phyloP scores from a whole-genome alignment of 2,797 vertebrate genomes.

The Ctenosaura bakeri region DNA sequence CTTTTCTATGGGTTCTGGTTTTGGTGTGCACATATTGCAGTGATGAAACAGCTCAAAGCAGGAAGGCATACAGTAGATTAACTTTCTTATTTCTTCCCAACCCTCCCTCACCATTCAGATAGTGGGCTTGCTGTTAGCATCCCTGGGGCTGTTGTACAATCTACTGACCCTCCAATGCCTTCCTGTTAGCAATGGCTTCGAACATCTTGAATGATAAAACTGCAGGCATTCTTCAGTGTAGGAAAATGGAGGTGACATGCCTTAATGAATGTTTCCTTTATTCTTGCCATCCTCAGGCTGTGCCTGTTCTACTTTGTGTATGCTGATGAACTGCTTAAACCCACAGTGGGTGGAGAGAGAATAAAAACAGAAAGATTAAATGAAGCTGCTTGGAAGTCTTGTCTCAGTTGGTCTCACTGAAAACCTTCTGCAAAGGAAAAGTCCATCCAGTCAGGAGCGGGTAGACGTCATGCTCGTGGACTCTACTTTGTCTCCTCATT shows the following conservation, averaged over 20 bases:
- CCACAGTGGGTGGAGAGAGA: no score
- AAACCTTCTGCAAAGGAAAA: not conserved
- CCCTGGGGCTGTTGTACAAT: not conserved
- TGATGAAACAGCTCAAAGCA: not conserved
- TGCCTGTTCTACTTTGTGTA: constrained; percentile 1
- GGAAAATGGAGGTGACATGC: not conserved
- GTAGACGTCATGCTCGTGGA: not conserved
- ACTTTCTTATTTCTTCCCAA: not conserved
- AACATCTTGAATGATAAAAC: constrained; percentile 7
- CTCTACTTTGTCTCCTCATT: not conserved
- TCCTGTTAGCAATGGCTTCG: constrained; percentile 5
- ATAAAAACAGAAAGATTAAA: not conserved
- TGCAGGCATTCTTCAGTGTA: not conserved
- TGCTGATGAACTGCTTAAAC: constrained; percentile 1
- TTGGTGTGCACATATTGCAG: not conserved
- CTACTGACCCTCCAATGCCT: not conserved
- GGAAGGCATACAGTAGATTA: not conserved
- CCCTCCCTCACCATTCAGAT: not conserved
- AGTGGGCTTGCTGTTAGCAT: not conserved
- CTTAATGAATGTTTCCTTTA: constrained; percentile 13
- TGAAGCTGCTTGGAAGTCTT: not conserved
- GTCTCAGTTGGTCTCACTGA: not conserved
- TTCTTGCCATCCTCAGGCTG: not conserved
- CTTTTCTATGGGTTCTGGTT: not conserved
- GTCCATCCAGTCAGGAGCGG: no score